Base-by-base conservation (phyloP, 30 jellyfish, hydroid and myxozoan genomes). In the Hydra vulgaris region DNA sequence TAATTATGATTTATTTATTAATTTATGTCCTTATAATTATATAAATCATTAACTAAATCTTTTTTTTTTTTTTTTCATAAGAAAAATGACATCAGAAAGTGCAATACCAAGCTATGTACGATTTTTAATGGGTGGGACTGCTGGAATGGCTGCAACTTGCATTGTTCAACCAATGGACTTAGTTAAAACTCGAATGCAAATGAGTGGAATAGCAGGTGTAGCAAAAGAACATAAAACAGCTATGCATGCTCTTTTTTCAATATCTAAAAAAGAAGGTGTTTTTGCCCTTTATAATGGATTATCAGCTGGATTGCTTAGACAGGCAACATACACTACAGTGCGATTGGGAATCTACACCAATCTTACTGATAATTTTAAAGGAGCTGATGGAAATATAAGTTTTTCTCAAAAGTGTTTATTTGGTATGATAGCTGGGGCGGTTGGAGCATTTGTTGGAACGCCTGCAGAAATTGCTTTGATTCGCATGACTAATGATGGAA, bases 401-500 rank as follows among this genome's bases (percentile, higher is more conserved):
- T 53, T 78, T 53, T 55, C n/a, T 23, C 18, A 78, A 25, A 78
- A 78, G 27, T 27, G 80, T 66, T 84, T 25, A 3, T 20, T 76
- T 54, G 98, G 89, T 12, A 86, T 86, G 95, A 77, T 89, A 0
- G 96, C 98, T 78, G 98, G 98, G 21, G 98, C 95, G 19, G 56
- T 82, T 79, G 98, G 98, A 1, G 88, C 98, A 16, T 91, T 91
- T 77, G 82, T 87, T 83, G 98, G 98, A 3, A 91, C 96, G 19
- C 98, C 98, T 15, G 98, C 98, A 19, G 98, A 91, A 70, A 70
- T 91, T 55, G 95, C 96, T 24, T 78, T 91, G 70, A 86, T 91
- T 52, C 77, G 98, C 21, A 91, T 91, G 98, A 91, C 98, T 25
- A 83, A 96, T 17, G 98, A 91, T 82, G 98, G 98, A 24, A 83